These are phyloP conservation scores for Euzetes globulus DNA, from an alignment of 2,888 invertebrate genomes.

Conservation along the genomic window DNA sequence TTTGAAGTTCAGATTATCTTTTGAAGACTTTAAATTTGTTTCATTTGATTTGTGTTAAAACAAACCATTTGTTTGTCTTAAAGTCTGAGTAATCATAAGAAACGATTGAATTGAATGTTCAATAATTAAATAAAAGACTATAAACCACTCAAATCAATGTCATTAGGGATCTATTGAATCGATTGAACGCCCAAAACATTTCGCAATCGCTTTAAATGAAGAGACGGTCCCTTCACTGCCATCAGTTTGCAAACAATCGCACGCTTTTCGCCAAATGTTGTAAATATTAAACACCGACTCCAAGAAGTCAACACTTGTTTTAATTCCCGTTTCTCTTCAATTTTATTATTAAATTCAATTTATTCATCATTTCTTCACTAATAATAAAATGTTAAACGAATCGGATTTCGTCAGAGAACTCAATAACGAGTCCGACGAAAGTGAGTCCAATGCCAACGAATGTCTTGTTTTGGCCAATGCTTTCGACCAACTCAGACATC, in stretches of 20 bases:
- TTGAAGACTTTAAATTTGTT: no score
- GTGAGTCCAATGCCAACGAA: neutral
- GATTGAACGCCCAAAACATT: no score
- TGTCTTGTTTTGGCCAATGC: constrained; percentile 38
- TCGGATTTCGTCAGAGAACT: neutral
- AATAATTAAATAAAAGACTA: neutral
- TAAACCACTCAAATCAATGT: no score
- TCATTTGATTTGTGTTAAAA: no score
- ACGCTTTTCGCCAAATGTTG: neutral
- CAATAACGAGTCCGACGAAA: neutral
- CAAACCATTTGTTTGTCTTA: no score
- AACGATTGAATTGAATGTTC: neutral
- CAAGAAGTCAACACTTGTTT: neutral
- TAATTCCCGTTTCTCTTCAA: neutral
- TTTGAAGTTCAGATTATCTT: no score
- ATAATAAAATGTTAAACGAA: neutral
- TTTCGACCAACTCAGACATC: constrained; percentile 46
- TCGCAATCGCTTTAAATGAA: neutral
- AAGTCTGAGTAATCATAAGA: no score
- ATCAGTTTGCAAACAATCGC: constrained; percentile 25
- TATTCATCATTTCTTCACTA: neutral
- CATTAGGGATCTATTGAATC: no score
- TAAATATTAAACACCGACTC: neutral
- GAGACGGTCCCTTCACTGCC: neutral
- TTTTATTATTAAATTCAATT: neutral